Base-by-base conservation (phyloP, 1,140 invertebrate genomes). In the Pomacea maculata region DNA sequence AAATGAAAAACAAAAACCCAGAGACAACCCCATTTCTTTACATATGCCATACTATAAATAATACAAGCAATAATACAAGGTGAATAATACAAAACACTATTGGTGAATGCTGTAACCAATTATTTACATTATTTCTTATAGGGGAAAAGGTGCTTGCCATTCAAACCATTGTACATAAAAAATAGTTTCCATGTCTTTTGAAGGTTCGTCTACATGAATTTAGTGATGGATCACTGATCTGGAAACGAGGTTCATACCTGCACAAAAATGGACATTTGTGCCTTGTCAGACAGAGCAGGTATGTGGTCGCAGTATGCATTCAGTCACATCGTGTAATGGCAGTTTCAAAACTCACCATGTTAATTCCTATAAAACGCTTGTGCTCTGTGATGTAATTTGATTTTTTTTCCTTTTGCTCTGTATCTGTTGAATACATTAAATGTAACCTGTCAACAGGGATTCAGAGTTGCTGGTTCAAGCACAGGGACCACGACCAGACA, bases 401-500 rank as follows among this genome's bases (percentile, higher is more conserved):
- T 12, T 74, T 61, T 61, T 64, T 57, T 55, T 61, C 55, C 45
- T 45, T 45, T 68, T 25, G 52, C 21, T 75, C 55, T 75, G 45
- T 55, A 15, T 54, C 74, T 8, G 17, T 75, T 75, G n/a, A 75
- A 45, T 7, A 21, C 63, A 29, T 29, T 45, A 63, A 10, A 52
- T 15, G 8, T 55, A 14, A 61, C 52, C 14, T 15, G 70, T 75
- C 82, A 85, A 45, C 78, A 89, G 88, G 77, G 87, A 87, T 17
- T 86, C 85, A 8, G 84, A 89, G 74, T 79, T 91, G 78, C 78
- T 87, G 34, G 87, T 91, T 1, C 87, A 85, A 67, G 88, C 88
- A 52, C 86, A 88, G 70, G 90, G 90, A 21, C 87, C 89, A 52
- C 82, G 87, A 9, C 90, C 90, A 52, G 90, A 91, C 76, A 91